Base-by-base conservation (phyloP, 2,113 vertebrate genomes). In the Hippotragus niger region DNA sequence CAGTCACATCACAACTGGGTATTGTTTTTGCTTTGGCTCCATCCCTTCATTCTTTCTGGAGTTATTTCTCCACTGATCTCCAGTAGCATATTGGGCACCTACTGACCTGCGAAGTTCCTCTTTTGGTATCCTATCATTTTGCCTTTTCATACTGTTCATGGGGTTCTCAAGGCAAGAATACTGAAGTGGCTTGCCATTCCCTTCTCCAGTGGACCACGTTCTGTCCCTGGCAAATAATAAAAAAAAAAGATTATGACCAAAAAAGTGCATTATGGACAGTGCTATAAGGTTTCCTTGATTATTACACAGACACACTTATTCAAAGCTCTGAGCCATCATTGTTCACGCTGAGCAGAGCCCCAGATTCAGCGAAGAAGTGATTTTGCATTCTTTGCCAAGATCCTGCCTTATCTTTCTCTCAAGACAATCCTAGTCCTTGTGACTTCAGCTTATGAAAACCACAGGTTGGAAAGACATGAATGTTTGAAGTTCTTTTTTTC, bases 401-500 rank as follows among this genome's bases (percentile, higher is more conserved):
- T 13, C 7, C 57, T 62, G 36, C 88, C 95, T 97, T 43, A 87
- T 92, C 82, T 91, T 55, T 92, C 40, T 93, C 60, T 76, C 52
- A 2, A 16, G 16, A 80, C 33, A 31, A 31, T 23, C 55, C 58
- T 45, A n/a, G 57, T 80, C 43, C n/a, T 83, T 17, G 7, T 40
- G 53, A 23, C 55, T 94, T 36, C 1, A 14, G 43, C 2, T 78
- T 36, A 16, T 25, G 71, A 29, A 94, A 93, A 71, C 43, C 15
- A 2, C 83, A 71, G 90, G 43, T 31, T 40, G 74, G 45, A 74
- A 80, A 74, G 78, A 71, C 1, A 78, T 0, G 4, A n/a, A 40
- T 19, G 4, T 27, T 6, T 23, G 57, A 89, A 71, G 29, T 52
- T n/a, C 55, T 82, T 87, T 80, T 82, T 36, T 36, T 33, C 19